Evolutionary conservation across 2,888 invertebrate genomes (phyloP), one percentile per base, ranked within the genome.

Genomic region (Epirrhoe tristata): DNA sequence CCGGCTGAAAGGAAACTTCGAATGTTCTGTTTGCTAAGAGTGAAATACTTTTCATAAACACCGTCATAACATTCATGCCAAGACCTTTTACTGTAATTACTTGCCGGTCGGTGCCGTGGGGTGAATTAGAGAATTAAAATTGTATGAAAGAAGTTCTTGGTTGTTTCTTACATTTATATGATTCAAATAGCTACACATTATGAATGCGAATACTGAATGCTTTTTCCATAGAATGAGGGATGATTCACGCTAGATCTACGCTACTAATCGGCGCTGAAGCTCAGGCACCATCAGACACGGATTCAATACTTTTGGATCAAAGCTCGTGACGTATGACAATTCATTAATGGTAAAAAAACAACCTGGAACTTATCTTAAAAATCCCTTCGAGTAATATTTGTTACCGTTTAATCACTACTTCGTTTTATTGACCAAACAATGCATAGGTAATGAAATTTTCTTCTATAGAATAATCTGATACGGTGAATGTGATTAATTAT

Each of bases 21-120:
- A 85, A 81, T 80, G 81, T 80, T 85, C 58, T 82, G 82, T 83
- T 82, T 85, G 82, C 82, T 80, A 82, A 80, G 79, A 83, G 81
- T 76, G 84, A 85, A 90, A 89, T 89, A 90, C 91, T 90, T 91
- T 92, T 92, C 87, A 93, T 92, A 93, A 93, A 85, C 90, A 84
- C 90, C 90, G 89, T 93, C 91, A 93, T 93, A 93, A 93, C 87
- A 91, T 92, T 90, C 86, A 85, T 88, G 90, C 85, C 87, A 91
- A 91, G 92, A 91, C 93, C 93, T 92, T 90, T 93, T 88, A 92
- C 86, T 73, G 90, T 93, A 93, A 93, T 93, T 93, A 91, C 91
- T 84, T 78, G 77, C 78, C 81, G 78, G 82, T 79, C 81, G 81
- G 79, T 77, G 80, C 81, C 75, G 78, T 75, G 78, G 86, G 87